Conservation (phyloP, 2,113 vertebrate genomes). For the Hipposideros armiger region DNA sequence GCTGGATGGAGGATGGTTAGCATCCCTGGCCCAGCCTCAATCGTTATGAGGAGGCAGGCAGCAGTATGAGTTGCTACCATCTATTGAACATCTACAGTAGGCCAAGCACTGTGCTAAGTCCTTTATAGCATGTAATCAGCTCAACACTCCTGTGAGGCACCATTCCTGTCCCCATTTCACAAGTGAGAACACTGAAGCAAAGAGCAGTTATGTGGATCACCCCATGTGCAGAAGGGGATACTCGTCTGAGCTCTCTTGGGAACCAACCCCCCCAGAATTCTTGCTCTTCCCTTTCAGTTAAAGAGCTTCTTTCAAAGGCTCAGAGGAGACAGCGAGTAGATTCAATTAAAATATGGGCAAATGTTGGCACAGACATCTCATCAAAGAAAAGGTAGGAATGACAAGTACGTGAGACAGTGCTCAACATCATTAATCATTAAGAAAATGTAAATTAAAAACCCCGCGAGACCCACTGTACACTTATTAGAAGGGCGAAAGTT, state of each 20-base stretch:
- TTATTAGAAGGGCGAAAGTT: neutral
- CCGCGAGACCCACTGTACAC: neutral
- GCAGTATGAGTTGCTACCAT: neutral
- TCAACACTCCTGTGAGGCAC: neutral
- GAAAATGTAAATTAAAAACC: neutral
- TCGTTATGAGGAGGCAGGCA: neutral
- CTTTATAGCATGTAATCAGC: neutral
- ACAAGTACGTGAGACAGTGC: neutral
- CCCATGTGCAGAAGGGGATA: neutral
- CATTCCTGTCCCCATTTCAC: neutral
- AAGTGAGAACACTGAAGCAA: neutral
- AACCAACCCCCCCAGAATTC: neutral
- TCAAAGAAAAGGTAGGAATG: neutral
- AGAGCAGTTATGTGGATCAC: neutral
- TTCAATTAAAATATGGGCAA: neutral
- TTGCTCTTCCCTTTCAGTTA: neutral
- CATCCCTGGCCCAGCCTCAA: neutral
- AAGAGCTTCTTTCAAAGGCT: neutral
- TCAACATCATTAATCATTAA: neutral
- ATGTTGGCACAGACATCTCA: neutral
- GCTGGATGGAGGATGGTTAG: neutral
- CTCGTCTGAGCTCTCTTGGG: neutral
- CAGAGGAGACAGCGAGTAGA: neutral
- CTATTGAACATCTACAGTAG: rapidly evolving
- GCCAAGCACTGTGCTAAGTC: neutral